Evolutionary conservation across 2,113 vertebrate genomes (phyloP).

Genomic region (Pitta sordida): DNA sequence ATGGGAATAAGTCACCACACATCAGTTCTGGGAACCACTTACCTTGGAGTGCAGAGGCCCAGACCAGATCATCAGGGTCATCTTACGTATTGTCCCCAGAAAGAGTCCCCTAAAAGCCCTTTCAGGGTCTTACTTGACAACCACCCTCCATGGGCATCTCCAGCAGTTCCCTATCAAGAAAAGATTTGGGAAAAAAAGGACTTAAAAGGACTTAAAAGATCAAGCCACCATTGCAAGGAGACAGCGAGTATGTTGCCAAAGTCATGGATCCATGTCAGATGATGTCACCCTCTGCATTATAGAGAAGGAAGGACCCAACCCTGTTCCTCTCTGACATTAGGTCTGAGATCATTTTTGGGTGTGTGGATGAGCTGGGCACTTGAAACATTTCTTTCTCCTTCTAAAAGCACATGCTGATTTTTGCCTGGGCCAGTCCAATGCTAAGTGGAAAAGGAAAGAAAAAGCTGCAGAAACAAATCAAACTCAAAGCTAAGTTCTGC

Average conservation of each 20-base stretch:
- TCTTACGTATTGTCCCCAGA: not conserved
- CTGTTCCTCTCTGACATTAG: not conserved
- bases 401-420: not conserved
- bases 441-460: not conserved
- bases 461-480: not conserved
- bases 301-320: conserved; percentile 44
- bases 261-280: not conserved
- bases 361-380: not conserved
- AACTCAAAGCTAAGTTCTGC: not conserved
- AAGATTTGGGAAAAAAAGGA: not conserved
- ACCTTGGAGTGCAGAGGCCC: not conserved
- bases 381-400: not conserved
- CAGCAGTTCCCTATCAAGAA: not conserved
- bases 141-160: not conserved
- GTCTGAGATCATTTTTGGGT: not conserved
- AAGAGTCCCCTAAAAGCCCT: not conserved
- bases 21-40: not conserved
- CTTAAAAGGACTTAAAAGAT: too few relatives aligned
- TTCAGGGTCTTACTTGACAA: not conserved
- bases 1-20: conserved; percentile 5
- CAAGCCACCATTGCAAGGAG: not conserved
- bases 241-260: not conserved
- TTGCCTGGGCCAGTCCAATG: not conserved
- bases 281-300: not conserved
- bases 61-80: not conserved